Base-by-base conservation (phyloP, 2,888 invertebrate genomes). In the Idaea aversata region DNA sequence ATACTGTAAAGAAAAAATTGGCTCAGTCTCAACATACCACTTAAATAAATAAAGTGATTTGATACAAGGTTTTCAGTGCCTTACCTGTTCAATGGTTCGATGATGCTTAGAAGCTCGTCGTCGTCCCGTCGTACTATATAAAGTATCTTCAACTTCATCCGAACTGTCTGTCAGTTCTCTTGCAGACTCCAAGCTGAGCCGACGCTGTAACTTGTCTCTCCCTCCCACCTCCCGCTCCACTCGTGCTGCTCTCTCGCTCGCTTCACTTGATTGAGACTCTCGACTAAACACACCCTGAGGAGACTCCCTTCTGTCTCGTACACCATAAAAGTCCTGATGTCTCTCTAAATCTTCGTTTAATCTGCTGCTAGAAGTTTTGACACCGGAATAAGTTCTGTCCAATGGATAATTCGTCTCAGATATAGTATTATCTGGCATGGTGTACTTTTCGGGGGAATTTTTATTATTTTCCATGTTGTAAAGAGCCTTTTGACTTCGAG, bases 141-240 rank as follows among this genome's bases (percentile, higher is more conserved):
- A 75, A 7, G 91, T 90, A 70, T 93, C 93, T 74, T 95, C 95
- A 34, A 94, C 82, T 72, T 96, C 96, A 71, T 95, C 95, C 10
- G 95, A 95, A 78, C 94, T 96, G 75, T 96, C 96, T 0, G 95
- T 95, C 61, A 96, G 88, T 68, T 95, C 96, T 47, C 96, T 89
- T 57, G 95, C 95, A 2, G 96, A 96, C 80, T 96, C 96, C 62
- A 96, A 82, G 62, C 96, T 96, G 68, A 96, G 90, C 59, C 96
- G 93, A 67, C 96, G 89, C 79, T 94, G 93, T 65, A 94, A 78
- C 72, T 94, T 94, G 68, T 93, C 93, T 1, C 91, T 78, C 0
- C 72, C 79, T 2, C 76, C 71, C 5, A 69, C 67, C 57, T 82
- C 85, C 15, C 86, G 75, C 70, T 85, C 87, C 34, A 67, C 89